phyloP scores from a whole-genome alignment of 2,113 vertebrate species.

The Rhinopithecus roxellana region DNA sequence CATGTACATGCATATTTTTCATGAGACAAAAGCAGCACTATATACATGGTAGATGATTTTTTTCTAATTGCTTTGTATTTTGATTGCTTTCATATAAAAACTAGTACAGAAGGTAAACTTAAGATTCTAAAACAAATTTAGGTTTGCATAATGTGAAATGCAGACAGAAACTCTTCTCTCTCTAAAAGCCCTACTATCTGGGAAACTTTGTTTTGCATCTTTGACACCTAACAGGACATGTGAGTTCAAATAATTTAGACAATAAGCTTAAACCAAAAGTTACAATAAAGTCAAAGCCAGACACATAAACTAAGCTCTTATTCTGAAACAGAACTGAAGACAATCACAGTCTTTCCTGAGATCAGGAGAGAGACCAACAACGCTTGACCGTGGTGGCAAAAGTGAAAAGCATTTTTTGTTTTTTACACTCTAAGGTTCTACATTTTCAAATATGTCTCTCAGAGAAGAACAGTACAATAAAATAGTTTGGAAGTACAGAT shows the following conservation, averaged over 20 bases:
- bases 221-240: not conserved
- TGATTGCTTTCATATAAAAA: constrained; percentile 42
- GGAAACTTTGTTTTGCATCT: not conserved
- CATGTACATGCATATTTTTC: not conserved
- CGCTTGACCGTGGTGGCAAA: not conserved
- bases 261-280: constrained; percentile 29
- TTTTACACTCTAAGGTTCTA: not conserved
- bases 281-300: constrained; percentile 4
- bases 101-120: not conserved
- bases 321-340: not conserved
- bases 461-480: not conserved
- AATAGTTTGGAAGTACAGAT: not conserved
- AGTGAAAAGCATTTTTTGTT: not conserved
- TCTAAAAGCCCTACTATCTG: constrained; percentile 5
- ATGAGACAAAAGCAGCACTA: not conserved
- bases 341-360: not conserved
- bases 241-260: constrained; percentile 1
- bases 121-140: constrained; percentile 49
- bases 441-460: not conserved
- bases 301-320: not conserved
- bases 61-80: not conserved
- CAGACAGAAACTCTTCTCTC: not conserved
- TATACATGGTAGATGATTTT: not conserved
- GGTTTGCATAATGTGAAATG: constrained; percentile 37
- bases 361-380: not conserved